These are phyloP conservation scores for Scaptomyza tumidula DNA, from an alignment of 2,888 invertebrate genomes.

Conservation along the genomic window DNA sequence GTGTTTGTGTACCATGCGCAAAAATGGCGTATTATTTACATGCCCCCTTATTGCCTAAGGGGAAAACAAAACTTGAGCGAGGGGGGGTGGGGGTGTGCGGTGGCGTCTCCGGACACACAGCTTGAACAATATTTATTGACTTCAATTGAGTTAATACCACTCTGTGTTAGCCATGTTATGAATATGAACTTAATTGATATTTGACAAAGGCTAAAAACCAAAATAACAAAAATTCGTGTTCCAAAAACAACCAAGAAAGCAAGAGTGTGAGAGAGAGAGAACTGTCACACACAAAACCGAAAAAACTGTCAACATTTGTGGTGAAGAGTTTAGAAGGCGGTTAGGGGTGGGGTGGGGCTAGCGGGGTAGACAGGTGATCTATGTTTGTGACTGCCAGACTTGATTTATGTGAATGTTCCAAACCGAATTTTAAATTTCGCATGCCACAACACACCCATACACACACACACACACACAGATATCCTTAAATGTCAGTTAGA, in stretches of 20 bases:
- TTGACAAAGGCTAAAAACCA: slow-evolving; percentile 32
- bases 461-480: slow-evolving; percentile 49
- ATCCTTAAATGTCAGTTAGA: slow-evolving; percentile 49
- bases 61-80: neutral
- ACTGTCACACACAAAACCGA: slow-evolving; percentile 19
- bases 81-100: neutral
- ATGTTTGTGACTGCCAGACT: slow-evolving; percentile 52
- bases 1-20: slow-evolving; percentile 55
- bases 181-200: slow-evolving; percentile 45
- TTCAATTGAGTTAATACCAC: slow-evolving; percentile 23
- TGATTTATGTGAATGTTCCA: slow-evolving; percentile 55
- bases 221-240: slow-evolving; percentile 18
- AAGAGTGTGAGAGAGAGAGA: neutral
- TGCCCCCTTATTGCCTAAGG: slow-evolving; percentile 19
- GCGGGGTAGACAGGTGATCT: slow-evolving; percentile 53
- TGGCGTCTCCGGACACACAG: slow-evolving; percentile 6
- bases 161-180: slow-evolving; percentile 25
- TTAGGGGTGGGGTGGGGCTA: neutral
- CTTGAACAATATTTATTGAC: slow-evolving; percentile 38
- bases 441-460: slow-evolving; percentile 26
- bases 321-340: neutral
- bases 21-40: slow-evolving; percentile 57
- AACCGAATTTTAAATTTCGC: slow-evolving; percentile 52
- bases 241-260: too few relatives aligned
- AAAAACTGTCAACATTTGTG: slow-evolving; percentile 13